Evolutionary conservation across 2,113 vertebrate species (phyloP), one percentile per base, ranked within the genome.

Genomic region (Rousettus leschenaultii): DNA sequence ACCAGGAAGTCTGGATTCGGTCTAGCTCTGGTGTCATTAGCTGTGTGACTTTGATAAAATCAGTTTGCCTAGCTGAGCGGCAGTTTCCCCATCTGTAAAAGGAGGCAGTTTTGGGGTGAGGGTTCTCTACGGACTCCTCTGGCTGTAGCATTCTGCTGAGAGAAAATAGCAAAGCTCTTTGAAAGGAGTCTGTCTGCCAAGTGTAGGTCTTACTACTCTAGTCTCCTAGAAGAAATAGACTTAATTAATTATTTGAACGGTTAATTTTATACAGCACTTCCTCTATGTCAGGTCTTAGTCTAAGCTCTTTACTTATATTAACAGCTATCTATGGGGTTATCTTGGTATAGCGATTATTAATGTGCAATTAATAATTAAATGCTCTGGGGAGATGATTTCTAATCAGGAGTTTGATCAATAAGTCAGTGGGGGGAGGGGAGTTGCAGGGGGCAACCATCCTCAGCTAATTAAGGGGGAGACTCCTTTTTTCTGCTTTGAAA

Each of bases 401-500:
- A 94, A 96, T 87, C 78, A 77, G 66, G 53, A 89, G 53, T 89
- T 65, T 68, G 96, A 95, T 97, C 97, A 95, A 96, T 97, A 96
- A 97, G 68, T 91, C 48, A 86, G 68, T 35, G 53, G 40, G 40
- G 40, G 73, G 12, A n/a, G 48, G 24, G 38, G 48, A 40, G 30
- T 30, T 30, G 65, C 68, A 13, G 38, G 45, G 77, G 61, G 84
- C 70, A 86, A 86, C 40, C 71, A 33, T 87, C 78, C 83, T 94
- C 94, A 78, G 70, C 86, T 93, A 95, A 96, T 96, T 92, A 97
- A 97, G 91, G 91, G 94, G 95, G 93, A 11, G 75, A 95, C 33
- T 97, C 88, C 86, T 43, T 97, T 61, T 91, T 89, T 97, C 95
- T 63, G 78, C 93, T 86, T 70, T 97, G 96, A 96, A 97, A 95